A percentile compares a stretch with the other conserved stretches of the same genome.
phyloP scores from a whole-genome alignment of 2,797 vertebrate species.

The Mormyrops boulengeri region DNA sequence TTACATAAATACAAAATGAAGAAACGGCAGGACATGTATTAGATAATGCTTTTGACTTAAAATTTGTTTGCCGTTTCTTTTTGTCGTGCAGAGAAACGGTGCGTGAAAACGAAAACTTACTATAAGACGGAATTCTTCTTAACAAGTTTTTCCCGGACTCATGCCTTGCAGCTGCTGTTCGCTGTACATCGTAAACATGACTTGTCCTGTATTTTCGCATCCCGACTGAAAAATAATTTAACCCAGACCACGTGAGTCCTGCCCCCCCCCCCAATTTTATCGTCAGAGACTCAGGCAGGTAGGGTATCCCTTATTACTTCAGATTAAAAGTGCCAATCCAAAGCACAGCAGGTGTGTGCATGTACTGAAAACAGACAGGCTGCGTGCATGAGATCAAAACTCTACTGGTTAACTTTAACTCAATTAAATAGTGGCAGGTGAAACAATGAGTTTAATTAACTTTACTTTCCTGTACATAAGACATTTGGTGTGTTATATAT shows the following conservation, averaged over 20 bases:
- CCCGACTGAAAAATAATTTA: neutral
- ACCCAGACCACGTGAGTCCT: neutral
- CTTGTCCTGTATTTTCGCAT: neutral
- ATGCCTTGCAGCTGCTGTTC: neutral
- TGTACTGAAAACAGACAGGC: neutral
- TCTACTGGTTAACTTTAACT: neutral
- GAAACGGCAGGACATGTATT: neutral
- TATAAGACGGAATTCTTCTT: neutral
- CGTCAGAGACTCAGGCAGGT: neutral
- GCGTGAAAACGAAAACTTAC: neutral
- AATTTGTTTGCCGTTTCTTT: neutral
- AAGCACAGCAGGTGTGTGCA: neutral
- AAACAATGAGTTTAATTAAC: neutral
- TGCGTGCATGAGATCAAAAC: neutral
- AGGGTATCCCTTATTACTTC: neutral
- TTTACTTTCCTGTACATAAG: neutral
- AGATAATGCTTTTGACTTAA: neutral
- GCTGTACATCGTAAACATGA: neutral
- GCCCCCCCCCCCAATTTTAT: neutral
- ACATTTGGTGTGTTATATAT: neutral
- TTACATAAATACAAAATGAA: neutral
- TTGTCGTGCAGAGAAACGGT: neutral
- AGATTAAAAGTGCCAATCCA: neutral
- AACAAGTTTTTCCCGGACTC: neutral
- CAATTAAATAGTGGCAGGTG: neutral